Conservation (phyloP, 2,888 invertebrate genomes). For the Eilema sororculum region DNA sequence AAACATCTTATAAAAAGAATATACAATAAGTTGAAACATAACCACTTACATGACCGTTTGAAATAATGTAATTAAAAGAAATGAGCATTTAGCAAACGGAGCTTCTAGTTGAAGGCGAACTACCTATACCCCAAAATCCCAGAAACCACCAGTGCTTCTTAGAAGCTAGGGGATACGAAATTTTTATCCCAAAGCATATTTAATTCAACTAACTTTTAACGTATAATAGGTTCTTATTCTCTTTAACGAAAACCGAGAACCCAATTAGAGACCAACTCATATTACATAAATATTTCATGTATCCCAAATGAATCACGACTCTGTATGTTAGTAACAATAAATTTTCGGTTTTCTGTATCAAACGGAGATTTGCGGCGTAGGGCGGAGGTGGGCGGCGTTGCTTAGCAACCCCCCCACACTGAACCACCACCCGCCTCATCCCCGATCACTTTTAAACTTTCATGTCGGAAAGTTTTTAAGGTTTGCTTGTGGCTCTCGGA, state of each 20-base stretch:
- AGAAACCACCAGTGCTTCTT: too few relatives aligned
- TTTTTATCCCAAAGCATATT: not conserved
- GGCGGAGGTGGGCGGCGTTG: slow-evolving; percentile 76
- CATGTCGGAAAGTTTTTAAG: slow-evolving; percentile 86
- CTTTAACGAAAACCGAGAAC: not conserved
- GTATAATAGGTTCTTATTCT: not conserved
- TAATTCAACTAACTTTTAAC: not conserved
- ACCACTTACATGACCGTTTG: too few relatives aligned
- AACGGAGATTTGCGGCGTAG: slow-evolving; percentile 83
- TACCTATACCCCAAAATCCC: too few relatives aligned
- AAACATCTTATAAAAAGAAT: too few relatives aligned
- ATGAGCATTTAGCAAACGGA: too few relatives aligned
- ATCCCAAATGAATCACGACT: slow-evolving; percentile 58
- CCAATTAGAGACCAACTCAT: not conserved
- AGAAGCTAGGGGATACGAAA: not conserved
- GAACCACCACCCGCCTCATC: slow-evolving; percentile 54
- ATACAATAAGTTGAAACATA: too few relatives aligned
- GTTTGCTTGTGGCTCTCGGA: slow-evolving; percentile 83
- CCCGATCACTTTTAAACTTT: slow-evolving; percentile 87
- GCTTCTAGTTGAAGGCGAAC: too few relatives aligned
- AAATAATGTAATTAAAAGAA: too few relatives aligned
- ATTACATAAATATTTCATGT: slow-evolving; percentile 17
- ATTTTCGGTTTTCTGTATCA: slow-evolving; percentile 78
- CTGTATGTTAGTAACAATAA: slow-evolving; percentile 75
- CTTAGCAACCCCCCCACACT: slow-evolving; percentile 71